These are phyloP conservation scores for Cyphomyrus discorhynchus DNA, from an alignment of 2,113 vertebrate genomes.

Conservation along the genomic window DNA sequence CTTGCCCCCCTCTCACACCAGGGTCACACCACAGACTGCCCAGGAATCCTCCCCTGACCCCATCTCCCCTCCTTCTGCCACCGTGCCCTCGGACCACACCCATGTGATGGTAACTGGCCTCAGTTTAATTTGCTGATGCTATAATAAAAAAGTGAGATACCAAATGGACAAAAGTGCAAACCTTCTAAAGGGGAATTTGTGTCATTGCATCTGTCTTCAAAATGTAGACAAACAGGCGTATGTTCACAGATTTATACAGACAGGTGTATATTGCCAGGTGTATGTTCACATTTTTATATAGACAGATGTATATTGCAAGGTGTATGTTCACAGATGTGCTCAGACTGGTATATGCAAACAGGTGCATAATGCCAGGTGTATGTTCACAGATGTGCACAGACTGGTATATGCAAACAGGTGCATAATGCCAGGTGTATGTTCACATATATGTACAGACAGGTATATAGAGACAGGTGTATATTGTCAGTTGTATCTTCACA, in stretches of 20 bases:
- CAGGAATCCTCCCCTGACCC: background rate
- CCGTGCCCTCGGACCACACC: background rate
- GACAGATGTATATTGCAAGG: background rate
- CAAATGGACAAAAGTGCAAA: background rate
- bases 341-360: background rate
- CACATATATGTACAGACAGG: background rate
- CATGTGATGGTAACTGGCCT: background rate
- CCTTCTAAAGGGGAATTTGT: too few relatives aligned
- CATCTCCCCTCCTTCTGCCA: background rate
- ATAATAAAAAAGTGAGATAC: background rate
- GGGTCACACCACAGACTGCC: background rate
- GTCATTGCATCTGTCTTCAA: background rate
- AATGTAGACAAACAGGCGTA: background rate
- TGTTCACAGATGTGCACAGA: background rate
- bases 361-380: background rate
- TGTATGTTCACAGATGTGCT: background rate
- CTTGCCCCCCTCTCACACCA: background rate
- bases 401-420: background rate
- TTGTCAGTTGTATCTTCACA: background rate
- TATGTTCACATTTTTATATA: background rate
- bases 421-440: background rate
- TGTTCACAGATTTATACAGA: background rate
- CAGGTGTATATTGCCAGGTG: background rate
- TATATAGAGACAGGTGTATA: background rate
- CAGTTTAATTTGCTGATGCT: background rate